Conservation (phyloP, 2,113 vertebrate genomes). For the Mirounga angustirostris region DNA sequence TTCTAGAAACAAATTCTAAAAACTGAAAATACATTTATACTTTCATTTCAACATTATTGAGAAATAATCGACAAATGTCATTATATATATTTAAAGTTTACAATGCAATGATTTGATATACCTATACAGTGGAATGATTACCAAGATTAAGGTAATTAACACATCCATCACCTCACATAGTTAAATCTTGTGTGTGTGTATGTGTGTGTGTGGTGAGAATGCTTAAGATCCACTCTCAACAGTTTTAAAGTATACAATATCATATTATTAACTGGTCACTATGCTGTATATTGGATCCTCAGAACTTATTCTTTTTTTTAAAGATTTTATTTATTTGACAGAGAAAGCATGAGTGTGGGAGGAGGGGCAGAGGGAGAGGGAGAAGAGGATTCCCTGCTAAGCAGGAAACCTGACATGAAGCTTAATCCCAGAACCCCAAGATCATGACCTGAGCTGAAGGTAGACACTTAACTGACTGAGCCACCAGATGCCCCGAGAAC, state of each 20-base stretch:
- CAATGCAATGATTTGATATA: background rate
- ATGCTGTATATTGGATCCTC: background rate
- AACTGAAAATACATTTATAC: background rate
- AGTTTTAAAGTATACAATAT: background rate
- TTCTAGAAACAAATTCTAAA: conserved; percentile 49
- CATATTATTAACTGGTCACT: background rate
- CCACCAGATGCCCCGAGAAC: background rate
- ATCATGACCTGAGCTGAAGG: background rate
- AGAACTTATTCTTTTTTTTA: background rate
- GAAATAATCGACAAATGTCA: background rate
- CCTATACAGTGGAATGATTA: background rate
- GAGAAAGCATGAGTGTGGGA: background rate
- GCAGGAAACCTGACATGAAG: background rate
- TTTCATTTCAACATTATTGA: background rate
- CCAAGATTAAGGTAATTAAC: background rate
- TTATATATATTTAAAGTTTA: background rate
- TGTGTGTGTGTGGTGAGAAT: background rate
- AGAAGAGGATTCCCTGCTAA: background rate
- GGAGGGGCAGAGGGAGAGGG: background rate
- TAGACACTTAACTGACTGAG: background rate
- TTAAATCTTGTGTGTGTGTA: background rate
- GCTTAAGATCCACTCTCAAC: background rate
- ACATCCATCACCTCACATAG: background rate
- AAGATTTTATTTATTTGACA: background rate
- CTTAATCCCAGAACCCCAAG: background rate